Evolutionary conservation across 2,797 vertebrate species (phyloP).

Genomic region (Paguma larvata): DNA sequence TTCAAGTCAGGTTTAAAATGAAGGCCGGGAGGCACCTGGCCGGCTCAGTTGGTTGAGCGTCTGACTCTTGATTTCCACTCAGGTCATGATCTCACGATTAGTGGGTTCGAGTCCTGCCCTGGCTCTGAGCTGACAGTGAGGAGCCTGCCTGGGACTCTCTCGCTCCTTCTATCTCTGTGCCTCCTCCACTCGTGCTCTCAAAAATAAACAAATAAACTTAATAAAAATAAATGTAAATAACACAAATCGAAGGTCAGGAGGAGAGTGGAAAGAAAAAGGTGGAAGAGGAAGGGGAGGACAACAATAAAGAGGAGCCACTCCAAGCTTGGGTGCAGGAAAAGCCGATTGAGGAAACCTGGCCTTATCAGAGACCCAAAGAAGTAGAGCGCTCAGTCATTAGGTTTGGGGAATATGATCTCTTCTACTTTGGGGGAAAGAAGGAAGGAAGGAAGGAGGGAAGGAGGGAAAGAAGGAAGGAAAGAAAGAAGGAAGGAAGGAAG

Average conservation of each 20-base stretch:
- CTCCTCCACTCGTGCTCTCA: too few species aligned
- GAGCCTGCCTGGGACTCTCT: too few species aligned
- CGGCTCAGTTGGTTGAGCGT: too few species aligned
- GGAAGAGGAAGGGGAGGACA: not conserved
- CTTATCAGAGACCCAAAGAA: not conserved
- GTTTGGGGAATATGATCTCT: not conserved
- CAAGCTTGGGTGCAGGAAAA: accelerated
- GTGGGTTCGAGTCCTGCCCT: too few species aligned
- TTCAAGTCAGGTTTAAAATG: not conserved
- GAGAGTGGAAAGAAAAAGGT: not conserved
- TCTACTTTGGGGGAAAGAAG: not conserved
- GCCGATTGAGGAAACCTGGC: not conserved
- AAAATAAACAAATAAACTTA: too few species aligned
- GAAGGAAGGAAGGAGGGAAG: not conserved
- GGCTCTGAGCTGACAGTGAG: too few species aligned
- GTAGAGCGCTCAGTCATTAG: not conserved
- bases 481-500: not conserved
- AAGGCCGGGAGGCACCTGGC: not conserved
- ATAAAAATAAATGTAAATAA: too few species aligned
- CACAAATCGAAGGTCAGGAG: not conserved
- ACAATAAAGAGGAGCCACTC: not conserved
- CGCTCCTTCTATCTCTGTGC: too few species aligned
- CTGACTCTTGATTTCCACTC: too few species aligned
- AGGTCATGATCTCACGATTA: too few species aligned
- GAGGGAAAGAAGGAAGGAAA: not conserved